These are phyloP conservation scores for Nymphalis polychloros DNA, from an alignment of 2,888 invertebrate genomes.

Conservation along the genomic window DNA sequence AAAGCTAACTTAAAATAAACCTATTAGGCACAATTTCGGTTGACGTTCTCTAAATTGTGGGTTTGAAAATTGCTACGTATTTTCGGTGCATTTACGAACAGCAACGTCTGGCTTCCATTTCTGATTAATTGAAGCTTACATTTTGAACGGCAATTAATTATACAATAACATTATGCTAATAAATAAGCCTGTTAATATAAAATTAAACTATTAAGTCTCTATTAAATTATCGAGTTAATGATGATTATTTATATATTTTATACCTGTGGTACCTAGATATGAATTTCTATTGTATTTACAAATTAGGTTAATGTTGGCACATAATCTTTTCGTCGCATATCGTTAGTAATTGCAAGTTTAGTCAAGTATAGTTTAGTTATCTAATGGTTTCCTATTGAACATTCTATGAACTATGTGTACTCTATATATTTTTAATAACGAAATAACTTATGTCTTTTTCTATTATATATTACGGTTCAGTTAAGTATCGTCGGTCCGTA, in stretches of 20 bases:
- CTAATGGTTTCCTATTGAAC: too few species aligned
- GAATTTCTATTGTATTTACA: background rate
- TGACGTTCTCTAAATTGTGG: conserved; percentile 33
- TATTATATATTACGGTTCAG: background rate
- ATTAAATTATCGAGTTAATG: background rate
- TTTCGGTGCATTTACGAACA: conserved; percentile 41
- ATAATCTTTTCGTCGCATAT: too few species aligned
- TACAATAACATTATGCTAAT: conserved; percentile 16
- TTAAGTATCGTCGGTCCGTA: background rate
- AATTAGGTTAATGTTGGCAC: background rate
- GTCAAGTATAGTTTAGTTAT: too few species aligned
- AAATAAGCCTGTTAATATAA: background rate
- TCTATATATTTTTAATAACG: too few species aligned
- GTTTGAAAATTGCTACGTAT: conserved; percentile 39
- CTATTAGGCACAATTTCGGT: conserved; percentile 37
- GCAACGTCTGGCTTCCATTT: conserved; percentile 36
- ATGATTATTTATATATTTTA: background rate
- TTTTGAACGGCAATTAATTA: conserved; percentile 29
- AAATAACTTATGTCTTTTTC: too few species aligned
- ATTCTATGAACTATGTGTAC: too few species aligned
- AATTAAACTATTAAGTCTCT: background rate
- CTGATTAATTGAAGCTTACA: conserved; percentile 37
- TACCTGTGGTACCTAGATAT: background rate
- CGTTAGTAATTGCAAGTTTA: too few species aligned
- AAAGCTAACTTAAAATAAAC: conserved; percentile 28